Conservation (phyloP, 2,113 vertebrate species). For the Xyrauchen texanus region DNA sequence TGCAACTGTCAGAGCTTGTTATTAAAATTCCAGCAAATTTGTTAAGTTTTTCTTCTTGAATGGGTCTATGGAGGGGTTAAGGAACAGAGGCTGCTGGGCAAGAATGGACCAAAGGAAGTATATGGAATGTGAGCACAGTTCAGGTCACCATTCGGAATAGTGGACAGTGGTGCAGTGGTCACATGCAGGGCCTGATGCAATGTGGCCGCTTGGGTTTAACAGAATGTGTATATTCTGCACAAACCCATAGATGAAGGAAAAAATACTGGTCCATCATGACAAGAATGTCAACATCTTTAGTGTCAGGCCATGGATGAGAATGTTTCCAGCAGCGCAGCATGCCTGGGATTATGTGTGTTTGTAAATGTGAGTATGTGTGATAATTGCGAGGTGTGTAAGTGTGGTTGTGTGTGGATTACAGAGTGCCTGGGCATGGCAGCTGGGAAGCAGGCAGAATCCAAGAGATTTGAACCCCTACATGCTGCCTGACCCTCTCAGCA, state of each 20-base stretch:
- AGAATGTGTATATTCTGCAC: conserved; percentile 44
- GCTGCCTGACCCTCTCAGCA: conserved; percentile 74
- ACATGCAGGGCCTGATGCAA: conserved; percentile 55
- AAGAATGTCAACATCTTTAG: conserved; percentile 39
- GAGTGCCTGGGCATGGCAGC: conserved; percentile 68
- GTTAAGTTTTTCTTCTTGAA: no score
- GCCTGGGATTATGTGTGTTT: conserved; percentile 46
- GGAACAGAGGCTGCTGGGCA: conserved; percentile 33
- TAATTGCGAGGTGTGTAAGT: conserved; percentile 46
- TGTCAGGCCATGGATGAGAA: conserved; percentile 39
- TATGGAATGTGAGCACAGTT: conserved; percentile 60
- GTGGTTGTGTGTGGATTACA: conserved; percentile 49
- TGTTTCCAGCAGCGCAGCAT: conserved; percentile 22
- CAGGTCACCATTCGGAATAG: conserved; percentile 63
- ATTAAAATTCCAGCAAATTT: no score
- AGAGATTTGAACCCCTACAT: conserved; percentile 73
- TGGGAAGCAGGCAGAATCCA: conserved; percentile 77
- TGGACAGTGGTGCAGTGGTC: conserved; percentile 55
- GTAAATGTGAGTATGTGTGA: conserved; percentile 27
- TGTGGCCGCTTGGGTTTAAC: conserved; percentile 51
- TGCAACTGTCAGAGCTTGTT: no score
- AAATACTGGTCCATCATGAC: conserved; percentile 39
- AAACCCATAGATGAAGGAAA: conserved; percentile 27
- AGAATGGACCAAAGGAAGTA: neutral
- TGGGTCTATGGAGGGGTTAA: conserved; percentile 59